phyloP scores from a whole-genome alignment of 2,797 vertebrate species.

The Melanotaenia boesemani region DNA sequence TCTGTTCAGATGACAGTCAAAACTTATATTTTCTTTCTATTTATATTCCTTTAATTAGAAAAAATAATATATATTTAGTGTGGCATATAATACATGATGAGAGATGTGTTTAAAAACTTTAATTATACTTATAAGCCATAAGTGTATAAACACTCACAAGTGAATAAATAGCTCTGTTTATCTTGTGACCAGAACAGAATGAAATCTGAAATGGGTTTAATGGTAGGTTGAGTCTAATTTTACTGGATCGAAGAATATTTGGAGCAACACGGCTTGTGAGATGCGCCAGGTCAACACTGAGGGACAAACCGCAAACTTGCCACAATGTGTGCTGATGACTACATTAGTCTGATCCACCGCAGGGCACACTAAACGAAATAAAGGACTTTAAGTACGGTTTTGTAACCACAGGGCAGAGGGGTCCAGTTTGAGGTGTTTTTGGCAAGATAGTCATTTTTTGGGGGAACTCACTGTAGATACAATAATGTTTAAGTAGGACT shows the following conservation, averaged over 20 bases:
- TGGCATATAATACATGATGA: not conserved
- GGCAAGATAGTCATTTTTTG: not conserved
- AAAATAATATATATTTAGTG: not conserved
- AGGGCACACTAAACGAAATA: not conserved
- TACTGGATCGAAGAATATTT: not conserved
- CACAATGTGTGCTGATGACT: too few relatives aligned
- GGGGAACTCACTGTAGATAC: slow-evolving; percentile 8
- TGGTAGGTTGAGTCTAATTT: not conserved
- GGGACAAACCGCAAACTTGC: not conserved
- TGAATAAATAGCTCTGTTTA: too few relatives aligned
- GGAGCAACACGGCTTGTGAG: slow-evolving; percentile 3
- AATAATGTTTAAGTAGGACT: slow-evolving; percentile 18
- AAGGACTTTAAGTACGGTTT: not conserved
- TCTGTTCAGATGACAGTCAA: too few relatives aligned
- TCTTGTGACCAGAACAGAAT: too few relatives aligned
- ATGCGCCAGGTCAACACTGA: not conserved
- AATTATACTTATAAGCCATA: not conserved
- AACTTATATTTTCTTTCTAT: not conserved
- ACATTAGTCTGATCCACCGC: not conserved
- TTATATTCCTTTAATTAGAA: not conserved
- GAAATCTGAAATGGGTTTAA: not conserved
- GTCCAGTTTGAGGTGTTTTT: not conserved
- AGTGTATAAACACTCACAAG: too few relatives aligned
- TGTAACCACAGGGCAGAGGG: not conserved
- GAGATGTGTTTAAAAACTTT: not conserved